Base-by-base conservation (phyloP, 2,113 vertebrate genomes). In the Scartelaos histophorus region DNA sequence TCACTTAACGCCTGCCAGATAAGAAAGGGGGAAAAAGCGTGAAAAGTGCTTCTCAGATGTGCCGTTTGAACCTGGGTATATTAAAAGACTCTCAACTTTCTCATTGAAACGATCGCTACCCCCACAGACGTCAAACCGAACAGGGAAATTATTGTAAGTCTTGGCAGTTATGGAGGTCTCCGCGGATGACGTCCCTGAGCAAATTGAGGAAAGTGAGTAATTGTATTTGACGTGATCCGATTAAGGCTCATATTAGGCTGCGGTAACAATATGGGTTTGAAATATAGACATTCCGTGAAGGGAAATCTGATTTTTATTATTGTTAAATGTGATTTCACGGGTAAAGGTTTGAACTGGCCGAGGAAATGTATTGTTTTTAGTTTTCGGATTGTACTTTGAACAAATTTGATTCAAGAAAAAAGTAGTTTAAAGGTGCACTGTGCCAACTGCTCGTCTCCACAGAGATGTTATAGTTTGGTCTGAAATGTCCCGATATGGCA, bases 191-290 rank as follows among this genome's bases (percentile, higher is more conserved):
- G 21, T 58, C 22, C 22, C 22, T 6, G 13, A 25, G 56, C 56
- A 58, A 58, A 25, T 25, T 25, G 56, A 25, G 56, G 38, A 25
- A 58, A 58, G 56, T 58, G 56, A 58, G 22, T 58, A 58, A 58
- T 58, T 25, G 56, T 15, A 58, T 25, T 58, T 58, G 56, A 58
- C 22, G 24, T 25, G 56, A 58, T 58, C 56, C 56, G 24, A 25
- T 58, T 58, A 58, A 15, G 22, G 13, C 12, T 58, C 25, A 3
- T 58, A 58, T 58, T 58, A 58, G 56, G 22, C 56, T 6, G 22
- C 13, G 15, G 56, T 58, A 58, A 58, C 22, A 58, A 58, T 25
- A 13, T 25, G 24, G 11, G 1, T 12, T 3, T 24, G 56, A 56
- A 13, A 21, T 22, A 25, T 24, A 58, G 56, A 58, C 13, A 15